A percentile compares a stretch with the other conserved stretches of the same genome.
Conservation (phyloP, 2,113 vertebrate genomes). For the Anhinga anhinga region DNA sequence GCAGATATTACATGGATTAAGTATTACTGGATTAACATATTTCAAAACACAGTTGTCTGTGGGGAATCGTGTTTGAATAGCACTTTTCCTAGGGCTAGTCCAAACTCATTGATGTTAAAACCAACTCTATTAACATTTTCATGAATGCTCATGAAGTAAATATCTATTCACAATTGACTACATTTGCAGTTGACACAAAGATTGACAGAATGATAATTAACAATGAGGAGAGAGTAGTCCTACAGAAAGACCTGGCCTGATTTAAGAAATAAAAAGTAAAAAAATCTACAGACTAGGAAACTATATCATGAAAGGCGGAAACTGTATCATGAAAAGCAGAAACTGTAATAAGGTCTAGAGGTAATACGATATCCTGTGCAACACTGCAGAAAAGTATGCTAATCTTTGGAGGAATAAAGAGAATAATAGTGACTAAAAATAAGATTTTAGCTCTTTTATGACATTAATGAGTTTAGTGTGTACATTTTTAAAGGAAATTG, state of each 20-base stretch:
- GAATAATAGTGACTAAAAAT: background rate
- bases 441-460: background rate
- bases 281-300: background rate
- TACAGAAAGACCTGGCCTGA: background rate
- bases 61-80: background rate
- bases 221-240: background rate
- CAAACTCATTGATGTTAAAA: background rate
- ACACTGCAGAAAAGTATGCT: background rate
- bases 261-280: background rate
- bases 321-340: background rate
- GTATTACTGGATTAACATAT: background rate
- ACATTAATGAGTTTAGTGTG: background rate
- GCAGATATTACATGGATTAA: background rate
- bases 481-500: background rate
- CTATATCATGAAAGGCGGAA: background rate
- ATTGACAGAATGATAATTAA: background rate
- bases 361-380: background rate
- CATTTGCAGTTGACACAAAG: background rate
- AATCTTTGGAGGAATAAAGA: background rate
- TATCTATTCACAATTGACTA: background rate
- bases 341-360: background rate
- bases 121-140: background rate
- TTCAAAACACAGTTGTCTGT: background rate
- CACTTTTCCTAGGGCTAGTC: background rate
- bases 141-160: background rate